Evolutionary conservation across 2,113 vertebrate species (phyloP).

Genomic region (Mola mola): DNA sequence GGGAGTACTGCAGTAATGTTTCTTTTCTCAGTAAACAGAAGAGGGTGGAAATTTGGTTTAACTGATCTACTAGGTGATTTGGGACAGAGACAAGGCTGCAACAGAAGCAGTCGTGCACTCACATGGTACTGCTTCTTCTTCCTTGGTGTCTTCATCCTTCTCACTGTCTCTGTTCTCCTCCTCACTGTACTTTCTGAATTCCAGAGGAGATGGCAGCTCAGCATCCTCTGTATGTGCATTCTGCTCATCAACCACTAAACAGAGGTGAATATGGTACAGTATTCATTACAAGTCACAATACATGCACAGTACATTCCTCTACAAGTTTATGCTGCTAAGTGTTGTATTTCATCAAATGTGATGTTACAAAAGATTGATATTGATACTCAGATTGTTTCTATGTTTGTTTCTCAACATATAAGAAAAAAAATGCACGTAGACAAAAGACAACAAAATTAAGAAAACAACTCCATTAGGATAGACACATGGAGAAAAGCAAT

Average conservation of each 20-base stretch:
- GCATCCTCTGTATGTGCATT: conserved; percentile 87
- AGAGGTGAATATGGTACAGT: too few species aligned
- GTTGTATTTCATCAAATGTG: too few species aligned
- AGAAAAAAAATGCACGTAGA: too few species aligned
- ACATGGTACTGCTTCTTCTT: conserved; percentile 83
- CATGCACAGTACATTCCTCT: neutral
- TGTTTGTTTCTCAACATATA: too few species aligned
- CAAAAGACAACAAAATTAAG: too few species aligned
- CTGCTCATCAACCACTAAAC: conserved; percentile 92
- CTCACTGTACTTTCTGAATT: conserved; percentile 86
- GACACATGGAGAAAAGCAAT: too few species aligned
- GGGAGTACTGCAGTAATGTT: too few species aligned
- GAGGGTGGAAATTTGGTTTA: neutral
- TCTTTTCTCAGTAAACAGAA: neutral
- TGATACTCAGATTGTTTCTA: too few species aligned
- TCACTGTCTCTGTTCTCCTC: conserved; percentile 90
- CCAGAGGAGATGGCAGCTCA: conserved; percentile 81
- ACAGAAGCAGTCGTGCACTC: conserved; percentile 47
- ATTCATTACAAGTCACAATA: too few species aligned
- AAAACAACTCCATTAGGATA: too few species aligned
- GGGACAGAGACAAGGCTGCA: too few species aligned
- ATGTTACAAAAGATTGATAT: too few species aligned
- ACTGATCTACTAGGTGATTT: neutral
- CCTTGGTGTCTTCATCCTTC: conserved; percentile 92
- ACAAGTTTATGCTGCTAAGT: neutral